Base-by-base conservation (phyloP, 2,113 vertebrate genomes). In the Datnioides undecimradiatus region DNA sequence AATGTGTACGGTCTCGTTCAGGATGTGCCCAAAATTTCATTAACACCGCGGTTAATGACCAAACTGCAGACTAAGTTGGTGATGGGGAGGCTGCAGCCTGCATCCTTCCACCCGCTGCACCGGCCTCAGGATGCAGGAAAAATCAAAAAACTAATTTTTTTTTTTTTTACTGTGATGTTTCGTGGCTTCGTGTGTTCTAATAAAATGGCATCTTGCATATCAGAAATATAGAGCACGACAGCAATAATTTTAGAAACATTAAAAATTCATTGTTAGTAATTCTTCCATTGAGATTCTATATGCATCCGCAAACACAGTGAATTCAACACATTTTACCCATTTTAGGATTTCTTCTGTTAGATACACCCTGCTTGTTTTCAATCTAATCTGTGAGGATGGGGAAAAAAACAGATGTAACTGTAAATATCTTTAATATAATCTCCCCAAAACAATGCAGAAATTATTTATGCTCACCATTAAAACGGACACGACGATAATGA, bases 1-100 rank as follows among this genome's bases (percentile, higher is more conserved):
- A 76, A 38, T 76, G 75, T 80, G 82, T 46, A 80, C 79, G 69
- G 85, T 73, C 86, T 85, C 48, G 57, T 82, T 77, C 67, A 73
- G 80, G 67, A 91, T 79, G 77, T 58, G 64, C 70, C 80, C 76
- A 65, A 81, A 84, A 90, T 92, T 84, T 86, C 78, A 93, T 92
- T 91, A 93, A 86, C 82, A 76, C 60, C 21, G 57, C 59, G 36
- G 73, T 84, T 90, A 86, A 93, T 87, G 62, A 68, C 74, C 87
- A 87, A 91, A 85, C 41, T 73, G 54, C 3, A 23, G 17, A 43
- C 54, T 54, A 72, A 84, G 38, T 78, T 23, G 38, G 40, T 21
- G 63, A 83, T 77, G 67, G 31, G 66, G 76, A 76, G 59, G 80
- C 75, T 84, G 75, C 69, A 88, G 77, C 55, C 76, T 82, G 63